phyloP scores from a whole-genome alignment of 1,140 invertebrate species.

The Centruroides sculpturatus region DNA sequence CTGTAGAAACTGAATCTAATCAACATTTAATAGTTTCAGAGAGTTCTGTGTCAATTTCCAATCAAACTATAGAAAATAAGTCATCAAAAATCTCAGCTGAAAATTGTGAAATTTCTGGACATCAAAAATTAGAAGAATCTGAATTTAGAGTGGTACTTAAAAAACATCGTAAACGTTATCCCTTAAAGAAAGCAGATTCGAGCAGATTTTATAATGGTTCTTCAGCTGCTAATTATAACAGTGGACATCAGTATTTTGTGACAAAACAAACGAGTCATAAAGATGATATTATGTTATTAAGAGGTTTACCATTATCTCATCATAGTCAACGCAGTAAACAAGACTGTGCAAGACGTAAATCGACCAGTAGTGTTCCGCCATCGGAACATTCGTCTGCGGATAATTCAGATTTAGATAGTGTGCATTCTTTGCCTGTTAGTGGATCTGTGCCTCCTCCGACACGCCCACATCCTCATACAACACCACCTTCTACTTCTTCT shows the following conservation, averaged over 20 bases:
- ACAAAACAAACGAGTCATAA: slow-evolving; percentile 7
- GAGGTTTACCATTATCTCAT: not conserved
- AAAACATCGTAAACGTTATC: slow-evolving; percentile 51
- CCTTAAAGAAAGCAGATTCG: slow-evolving; percentile 7
- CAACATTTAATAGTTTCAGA: too few species aligned
- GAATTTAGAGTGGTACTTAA: slow-evolving; percentile 52
- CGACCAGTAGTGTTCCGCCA: slow-evolving; percentile 43
- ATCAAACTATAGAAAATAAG: too few species aligned
- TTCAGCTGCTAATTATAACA: not conserved
- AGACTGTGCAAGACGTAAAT: slow-evolving; percentile 30
- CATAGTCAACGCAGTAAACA: slow-evolving; percentile 9
- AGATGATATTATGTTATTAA: not conserved
- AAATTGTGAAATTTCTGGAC: too few species aligned
- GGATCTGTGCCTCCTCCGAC: slow-evolving; percentile 32
- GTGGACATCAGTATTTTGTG: not conserved
- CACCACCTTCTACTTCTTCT: slow-evolving; percentile 29
- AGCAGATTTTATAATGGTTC: slow-evolving; percentile 8
- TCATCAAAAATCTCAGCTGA: too few species aligned
- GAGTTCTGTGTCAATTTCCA: too few species aligned
- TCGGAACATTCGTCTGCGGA: slow-evolving; percentile 48
- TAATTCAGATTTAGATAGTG: slow-evolving; percentile 50
- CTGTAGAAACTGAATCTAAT: too few species aligned
- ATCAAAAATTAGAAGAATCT: too few species aligned
- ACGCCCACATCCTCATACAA: slow-evolving; percentile 20
- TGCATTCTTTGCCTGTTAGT: slow-evolving; percentile 51